These are phyloP conservation scores for Catalaphyllia jardinei DNA, from an alignment of 64 coral and sea anemone genomes.

Conservation along the genomic window DNA sequence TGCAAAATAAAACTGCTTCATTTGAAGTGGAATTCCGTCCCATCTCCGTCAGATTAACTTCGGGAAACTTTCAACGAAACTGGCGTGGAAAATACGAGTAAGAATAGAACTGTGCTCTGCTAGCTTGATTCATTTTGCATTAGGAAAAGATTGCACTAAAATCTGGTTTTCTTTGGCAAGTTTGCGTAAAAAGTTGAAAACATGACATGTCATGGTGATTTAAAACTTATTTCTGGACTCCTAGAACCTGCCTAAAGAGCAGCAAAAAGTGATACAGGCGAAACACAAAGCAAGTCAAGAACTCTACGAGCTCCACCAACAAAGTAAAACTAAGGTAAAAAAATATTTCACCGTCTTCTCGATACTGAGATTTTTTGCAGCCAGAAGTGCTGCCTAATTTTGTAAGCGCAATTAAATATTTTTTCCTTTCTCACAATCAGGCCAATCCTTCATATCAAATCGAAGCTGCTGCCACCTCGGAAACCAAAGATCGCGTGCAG, in stretches of 20 bases:
- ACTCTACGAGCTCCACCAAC: constrained; percentile 76
- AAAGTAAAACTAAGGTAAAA: constrained; percentile 58
- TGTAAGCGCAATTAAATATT: too few relatives aligned
- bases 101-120: too few relatives aligned
- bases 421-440: constrained; percentile 2
- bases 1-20: too few relatives aligned
- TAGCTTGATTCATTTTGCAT: too few relatives aligned
- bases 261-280: constrained; percentile 78
- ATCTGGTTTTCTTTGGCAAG: too few relatives aligned
- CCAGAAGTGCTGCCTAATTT: too few relatives aligned
- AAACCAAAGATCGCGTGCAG: neutral
- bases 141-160: too few relatives aligned
- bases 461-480: neutral
- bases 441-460: neutral
- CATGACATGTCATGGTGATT: neutral
- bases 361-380: neutral
- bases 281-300: constrained; percentile 90
- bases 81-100: neutral
- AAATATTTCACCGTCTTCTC: neutral
- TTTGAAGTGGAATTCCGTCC: too few relatives aligned
- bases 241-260: constrained; percentile 81
- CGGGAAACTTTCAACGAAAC: neutral
- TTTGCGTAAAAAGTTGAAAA: too few relatives aligned
- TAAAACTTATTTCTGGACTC: neutral
- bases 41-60: neutral